Evolutionary conservation across 1,140 invertebrate species (phyloP), one percentile per base, ranked within the genome.

Genomic region (Armadillidium nasatum): DNA sequence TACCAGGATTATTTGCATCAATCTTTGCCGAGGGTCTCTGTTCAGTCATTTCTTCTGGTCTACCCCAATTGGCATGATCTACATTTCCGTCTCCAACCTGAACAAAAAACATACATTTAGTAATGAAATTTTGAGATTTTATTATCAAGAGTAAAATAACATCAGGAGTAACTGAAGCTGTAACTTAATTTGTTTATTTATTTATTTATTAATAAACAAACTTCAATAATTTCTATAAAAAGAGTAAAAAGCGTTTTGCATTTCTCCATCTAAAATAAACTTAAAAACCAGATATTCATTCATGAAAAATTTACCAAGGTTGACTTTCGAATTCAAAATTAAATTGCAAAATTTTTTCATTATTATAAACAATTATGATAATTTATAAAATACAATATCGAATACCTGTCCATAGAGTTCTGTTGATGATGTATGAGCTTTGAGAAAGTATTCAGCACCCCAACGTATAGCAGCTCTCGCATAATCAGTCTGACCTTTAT

Each of bases 11-110:
- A 22, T 85, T 82, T 7, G 84, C 77, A 75, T 88, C 87, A 46
- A 90, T 88, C 82, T 89, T 89, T 79, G 85, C 90, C 0, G 89
- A 85, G 0, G 89, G 89, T 66, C 90, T 84, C 0, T 83, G 82
- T 83, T 86, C 88, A 54, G 88, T 89, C 83, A 90, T 85, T 43
- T 90, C 88, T 83, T 91, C 88, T 4, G 88, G 88, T 71, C 88
- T 84, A 10, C 88, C 88, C 88, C 88, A 89, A 79, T 85, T 89
- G 0, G 82, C 82, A 76, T 81, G 80, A 69, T 81, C 80, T 0
- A 69, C 11, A 11, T 76, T 21, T 0, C 77, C 77, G 21, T 76
- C 66, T 22, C 77, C 77, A 21, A 75, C 74, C 74, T 75, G 67
- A 60, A 4, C 0, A 44, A 7, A 7, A n/a, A 45, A 21, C 11